These are phyloP conservation scores for Lasioglossum baleicum DNA, from an alignment of 1,140 invertebrate species.

Conservation along the genomic window DNA sequence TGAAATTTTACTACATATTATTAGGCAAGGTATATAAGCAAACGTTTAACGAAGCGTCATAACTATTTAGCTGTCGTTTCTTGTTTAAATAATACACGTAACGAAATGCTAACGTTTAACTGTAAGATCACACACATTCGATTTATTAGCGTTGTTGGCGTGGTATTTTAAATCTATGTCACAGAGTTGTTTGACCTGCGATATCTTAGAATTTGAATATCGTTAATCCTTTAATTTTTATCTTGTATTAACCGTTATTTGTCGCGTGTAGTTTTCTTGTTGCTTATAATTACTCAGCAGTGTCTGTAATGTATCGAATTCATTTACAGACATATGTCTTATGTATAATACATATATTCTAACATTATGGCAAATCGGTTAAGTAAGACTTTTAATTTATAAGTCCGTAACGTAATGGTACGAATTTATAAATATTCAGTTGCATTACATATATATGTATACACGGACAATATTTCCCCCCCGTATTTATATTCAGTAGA, in stretches of 20 bases:
- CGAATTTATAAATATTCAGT: conserved; percentile 13
- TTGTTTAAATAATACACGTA: neutral
- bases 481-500: neutral
- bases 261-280: conserved; percentile 1
- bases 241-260: conserved; percentile 15
- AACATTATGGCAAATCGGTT: conserved; percentile 21
- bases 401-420: neutral
- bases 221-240: conserved; percentile 15
- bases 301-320: neutral
- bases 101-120: conserved; percentile 6
- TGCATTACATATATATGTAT: conserved; percentile 2
- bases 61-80: neutral
- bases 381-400: conserved; percentile 1
- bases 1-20: conserved; percentile 42
- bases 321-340: conserved; percentile 41
- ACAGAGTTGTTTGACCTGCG: conserved; percentile 47
- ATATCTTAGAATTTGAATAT: conserved; percentile 40
- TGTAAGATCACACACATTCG: conserved; percentile 6
- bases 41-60: neutral
- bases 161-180: conserved; percentile 52
- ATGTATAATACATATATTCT: conserved; percentile 8
- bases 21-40: conserved; percentile 44
- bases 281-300: conserved; percentile 7
- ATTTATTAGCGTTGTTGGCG: conserved; percentile 26
- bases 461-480: neutral